Conservation (phyloP, 1,140 invertebrate genomes). For the Propsilocerus akamusi region DNA sequence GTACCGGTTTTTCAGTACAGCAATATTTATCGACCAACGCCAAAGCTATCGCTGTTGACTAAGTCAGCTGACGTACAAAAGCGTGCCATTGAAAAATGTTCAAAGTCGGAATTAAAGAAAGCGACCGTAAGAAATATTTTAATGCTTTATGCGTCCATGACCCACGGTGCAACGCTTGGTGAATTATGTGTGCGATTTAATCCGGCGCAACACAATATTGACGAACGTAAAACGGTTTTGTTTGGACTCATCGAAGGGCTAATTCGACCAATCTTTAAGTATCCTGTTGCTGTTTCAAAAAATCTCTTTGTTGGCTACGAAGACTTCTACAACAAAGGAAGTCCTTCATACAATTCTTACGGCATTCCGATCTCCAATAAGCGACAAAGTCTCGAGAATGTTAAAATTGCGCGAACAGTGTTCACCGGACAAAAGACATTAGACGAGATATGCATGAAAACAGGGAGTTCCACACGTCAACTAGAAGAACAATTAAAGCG, state of each 20-base stretch:
- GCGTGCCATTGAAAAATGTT: slow-evolving; percentile 51
- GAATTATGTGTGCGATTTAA: slow-evolving; percentile 64
- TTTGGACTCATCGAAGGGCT: slow-evolving; percentile 72
- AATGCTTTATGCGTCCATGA: slow-evolving; percentile 63
- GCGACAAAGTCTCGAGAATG: slow-evolving; percentile 24
- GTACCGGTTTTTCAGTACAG: slow-evolving; percentile 85
- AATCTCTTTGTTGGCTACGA: slow-evolving; percentile 6
- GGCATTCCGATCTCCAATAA: slow-evolving; percentile 30
- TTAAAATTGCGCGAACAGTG: slow-evolving; percentile 7
- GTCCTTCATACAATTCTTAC: background rate
- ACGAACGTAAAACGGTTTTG: slow-evolving; percentile 64
- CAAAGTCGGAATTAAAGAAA: slow-evolving; percentile 23
- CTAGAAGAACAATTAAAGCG: slow-evolving; percentile 65
- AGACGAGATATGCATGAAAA: slow-evolving; percentile 71
- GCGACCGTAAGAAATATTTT: slow-evolving; percentile 56
- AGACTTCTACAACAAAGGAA: background rate
- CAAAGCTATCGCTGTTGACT: slow-evolving; percentile 49
- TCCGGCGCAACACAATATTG: slow-evolving; percentile 52
- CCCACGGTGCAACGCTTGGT: slow-evolving; percentile 59
- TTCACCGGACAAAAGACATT: slow-evolving; percentile 9
- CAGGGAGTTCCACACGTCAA: slow-evolving; percentile 47
- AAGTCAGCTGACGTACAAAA: slow-evolving; percentile 46
- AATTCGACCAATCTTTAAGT: slow-evolving; percentile 43
- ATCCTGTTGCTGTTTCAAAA: slow-evolving; percentile 5
- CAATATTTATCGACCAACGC: slow-evolving; percentile 71